Base-by-base conservation (phyloP, 1,140 invertebrate genomes). In the Wasmannia auropunctata region DNA sequence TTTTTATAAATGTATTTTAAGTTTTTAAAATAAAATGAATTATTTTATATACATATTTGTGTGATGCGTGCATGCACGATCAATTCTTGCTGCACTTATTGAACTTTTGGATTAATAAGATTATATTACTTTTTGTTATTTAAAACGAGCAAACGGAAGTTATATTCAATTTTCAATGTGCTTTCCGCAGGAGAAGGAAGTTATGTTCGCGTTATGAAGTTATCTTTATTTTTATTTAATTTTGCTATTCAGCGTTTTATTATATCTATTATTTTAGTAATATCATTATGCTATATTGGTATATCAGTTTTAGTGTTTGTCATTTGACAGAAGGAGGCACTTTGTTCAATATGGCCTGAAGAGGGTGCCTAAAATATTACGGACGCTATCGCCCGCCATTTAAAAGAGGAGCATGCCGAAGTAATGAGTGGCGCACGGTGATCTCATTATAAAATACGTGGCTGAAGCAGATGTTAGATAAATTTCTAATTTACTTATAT, bases 401-500 rank as follows among this genome's bases (percentile, higher is more conserved):
- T 81, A 70, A 81, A 56, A 81, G 49, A 43, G 46, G 43, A 70
- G 46, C 34, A 40, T 56, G 34, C 34, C 65, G 25, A 81, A 81
- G 79, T 81, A 81, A 81, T 81, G 79, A 81, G 79, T 28, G 34
- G n/a, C 49, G 79, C 65, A 40, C 65, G 49, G 16, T 40, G 69
- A 85, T 87, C 86, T 85, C 72, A 69, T 86, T 70, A 76, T 67
- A 72, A 67, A 79, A 77, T 58, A 70, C 14, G 34, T 62, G 63
- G 60, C 34, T 67, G 70, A 79, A 79, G 62, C 65, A 63, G 83
- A 87, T 79, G 83, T 40, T 69, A 86, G 86, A 87, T 87, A 86
- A 86, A 86, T 87, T 87, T 87, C 86, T 77, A 85, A 86, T 87
- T 87, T 87, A 85, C 86, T 87, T 86, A 65, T 77, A 85, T 86